Evolutionary conservation across 2,113 vertebrate genomes (phyloP).

Genomic region (Prinia subflava): DNA sequence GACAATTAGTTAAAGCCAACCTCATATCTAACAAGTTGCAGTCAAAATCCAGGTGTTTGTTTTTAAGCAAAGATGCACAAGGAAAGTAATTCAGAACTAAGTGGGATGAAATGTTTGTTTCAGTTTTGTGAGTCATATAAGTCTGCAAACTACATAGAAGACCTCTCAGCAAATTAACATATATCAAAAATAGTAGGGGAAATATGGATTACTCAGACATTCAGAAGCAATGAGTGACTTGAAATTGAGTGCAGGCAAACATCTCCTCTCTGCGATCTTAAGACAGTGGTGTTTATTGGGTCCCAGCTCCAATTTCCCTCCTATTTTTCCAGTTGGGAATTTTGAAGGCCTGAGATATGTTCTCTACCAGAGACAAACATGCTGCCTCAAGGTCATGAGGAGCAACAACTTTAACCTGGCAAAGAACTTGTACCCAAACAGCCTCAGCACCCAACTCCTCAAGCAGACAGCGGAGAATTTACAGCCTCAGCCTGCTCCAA

Average conservation of each 20-base stretch:
- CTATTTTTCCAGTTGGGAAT: background rate
- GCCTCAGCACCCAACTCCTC: background rate
- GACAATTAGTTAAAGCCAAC: slow-evolving; percentile 23
- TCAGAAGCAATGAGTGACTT: background rate
- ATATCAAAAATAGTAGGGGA: background rate
- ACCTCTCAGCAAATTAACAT: background rate
- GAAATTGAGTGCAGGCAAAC: background rate
- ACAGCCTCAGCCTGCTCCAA: background rate
- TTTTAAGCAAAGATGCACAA: background rate
- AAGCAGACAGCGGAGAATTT: slow-evolving; percentile 41
- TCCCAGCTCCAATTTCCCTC: background rate
- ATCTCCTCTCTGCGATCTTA: background rate
- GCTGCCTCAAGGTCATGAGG: background rate
- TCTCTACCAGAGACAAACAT: background rate
- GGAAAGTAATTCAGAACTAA: background rate
- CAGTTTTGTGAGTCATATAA: background rate
- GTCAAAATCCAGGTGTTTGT: background rate
- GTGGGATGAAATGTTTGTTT: background rate
- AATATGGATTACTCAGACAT: background rate
- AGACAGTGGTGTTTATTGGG: background rate
- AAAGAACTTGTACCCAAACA: background rate
- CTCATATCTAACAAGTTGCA: background rate
- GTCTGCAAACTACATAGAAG: background rate
- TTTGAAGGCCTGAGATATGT: background rate
- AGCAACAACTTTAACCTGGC: background rate